Evolutionary conservation across 2,888 invertebrate genomes (phyloP).

Genomic region (Philhelius pedissequus): DNA sequence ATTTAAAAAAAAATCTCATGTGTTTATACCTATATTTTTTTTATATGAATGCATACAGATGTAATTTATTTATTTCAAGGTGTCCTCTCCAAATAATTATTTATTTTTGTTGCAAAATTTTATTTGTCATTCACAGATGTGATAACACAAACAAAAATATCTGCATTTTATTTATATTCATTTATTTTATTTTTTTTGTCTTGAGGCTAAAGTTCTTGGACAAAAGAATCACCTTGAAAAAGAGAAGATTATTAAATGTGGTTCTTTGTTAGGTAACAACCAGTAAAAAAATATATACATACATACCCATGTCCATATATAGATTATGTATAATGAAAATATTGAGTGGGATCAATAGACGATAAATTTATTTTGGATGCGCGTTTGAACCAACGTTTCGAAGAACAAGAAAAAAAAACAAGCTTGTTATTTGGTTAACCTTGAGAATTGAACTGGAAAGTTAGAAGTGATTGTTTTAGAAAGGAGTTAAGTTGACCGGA

Average conservation of each 20-base stretch:
- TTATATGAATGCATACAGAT: not conserved
- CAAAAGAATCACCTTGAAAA: constrained; percentile 26
- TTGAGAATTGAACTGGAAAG: not conserved
- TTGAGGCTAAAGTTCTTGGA: not conserved
- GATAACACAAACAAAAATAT: constrained; percentile 5
- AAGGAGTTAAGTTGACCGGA: not conserved
- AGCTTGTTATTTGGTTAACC: not conserved
- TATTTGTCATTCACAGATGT: not conserved
- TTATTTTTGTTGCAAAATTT: not conserved
- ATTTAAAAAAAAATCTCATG: not conserved
- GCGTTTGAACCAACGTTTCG: not conserved
- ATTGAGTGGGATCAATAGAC: constrained; percentile 30
- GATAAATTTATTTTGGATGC: constrained; percentile 4
- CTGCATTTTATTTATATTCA: constrained; percentile 28
- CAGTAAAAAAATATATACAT: not conserved
- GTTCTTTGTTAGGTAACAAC: constrained; percentile 36
- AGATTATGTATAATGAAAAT: too few relatives aligned
- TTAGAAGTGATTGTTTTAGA: not conserved
- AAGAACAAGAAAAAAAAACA: not conserved
- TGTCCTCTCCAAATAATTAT: constrained; percentile 29
- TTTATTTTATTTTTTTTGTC: not conserved
- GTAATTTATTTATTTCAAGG: constrained; percentile 1
- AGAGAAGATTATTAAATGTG: constrained; percentile 4
- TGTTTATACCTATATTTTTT: not conserved
- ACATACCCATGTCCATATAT: too few relatives aligned